A percentile compares a stretch with the other conserved stretches of the same genome.
Evolutionary conservation across 2,113 vertebrate genomes (phyloP).

Genomic region (Tragelaphus imberbis): DNA sequence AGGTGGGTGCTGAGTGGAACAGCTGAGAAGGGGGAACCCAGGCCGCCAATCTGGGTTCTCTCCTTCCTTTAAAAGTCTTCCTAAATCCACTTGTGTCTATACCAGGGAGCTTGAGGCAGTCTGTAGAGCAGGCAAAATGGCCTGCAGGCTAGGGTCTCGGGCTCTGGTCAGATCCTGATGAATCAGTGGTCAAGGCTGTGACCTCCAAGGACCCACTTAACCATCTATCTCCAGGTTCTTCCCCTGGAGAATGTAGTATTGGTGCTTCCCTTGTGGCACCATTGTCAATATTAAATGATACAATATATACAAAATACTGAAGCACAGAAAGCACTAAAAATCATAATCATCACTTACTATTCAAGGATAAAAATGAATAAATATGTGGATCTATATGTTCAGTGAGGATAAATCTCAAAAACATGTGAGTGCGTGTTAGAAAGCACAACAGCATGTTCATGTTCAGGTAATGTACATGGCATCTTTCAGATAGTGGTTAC

Average conservation of each 20-base stretch:
- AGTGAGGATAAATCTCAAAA: not conserved
- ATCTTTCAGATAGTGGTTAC: not conserved
- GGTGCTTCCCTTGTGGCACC: not conserved
- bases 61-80: not conserved
- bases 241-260: not conserved
- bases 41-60: not conserved
- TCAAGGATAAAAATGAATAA: not conserved
- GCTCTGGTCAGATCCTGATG: not conserved
- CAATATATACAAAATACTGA: not conserved
- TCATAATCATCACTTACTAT: not conserved
- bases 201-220: not conserved
- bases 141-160: not conserved
- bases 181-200: not conserved
- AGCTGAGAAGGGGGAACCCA: not conserved
- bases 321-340: not conserved
- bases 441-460: not conserved
- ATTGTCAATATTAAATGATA: not conserved
- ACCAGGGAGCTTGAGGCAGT: fast-evolving
- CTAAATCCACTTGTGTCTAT: not conserved
- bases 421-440: not conserved
- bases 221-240: not conserved
- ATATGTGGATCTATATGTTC: not conserved
- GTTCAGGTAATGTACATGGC: not conserved
- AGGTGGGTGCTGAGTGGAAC: not conserved
- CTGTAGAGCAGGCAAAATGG: not conserved